phyloP scores from a whole-genome alignment of 2,888 invertebrate species.

The Enchytraeus crypticus region DNA sequence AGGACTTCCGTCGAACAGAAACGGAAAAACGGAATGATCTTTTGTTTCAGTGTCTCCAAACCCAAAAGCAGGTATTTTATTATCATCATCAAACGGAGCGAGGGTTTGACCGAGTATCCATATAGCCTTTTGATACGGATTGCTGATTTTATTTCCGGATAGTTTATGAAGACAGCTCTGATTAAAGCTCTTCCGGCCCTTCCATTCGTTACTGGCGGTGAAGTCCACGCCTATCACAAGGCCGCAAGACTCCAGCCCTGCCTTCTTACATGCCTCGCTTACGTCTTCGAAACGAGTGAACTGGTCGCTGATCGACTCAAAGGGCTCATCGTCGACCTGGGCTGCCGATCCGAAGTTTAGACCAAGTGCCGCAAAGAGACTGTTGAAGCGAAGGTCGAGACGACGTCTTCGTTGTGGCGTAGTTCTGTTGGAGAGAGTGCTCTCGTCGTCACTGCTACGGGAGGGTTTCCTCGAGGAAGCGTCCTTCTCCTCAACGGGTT shows the following conservation, averaged over 20 bases:
- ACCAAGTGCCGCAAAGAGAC: constrained; percentile 33
- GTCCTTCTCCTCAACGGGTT: constrained; percentile 1
- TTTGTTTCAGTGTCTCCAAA: constrained; percentile 43
- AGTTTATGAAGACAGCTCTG: constrained; percentile 49
- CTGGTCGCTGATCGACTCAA: constrained; percentile 41
- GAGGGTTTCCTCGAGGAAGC: background rate
- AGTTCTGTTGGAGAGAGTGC: background rate
- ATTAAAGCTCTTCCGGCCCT: constrained; percentile 51
- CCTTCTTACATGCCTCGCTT: constrained; percentile 46
- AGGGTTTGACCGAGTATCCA: constrained; percentile 42
- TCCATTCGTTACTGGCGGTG: constrained; percentile 54
- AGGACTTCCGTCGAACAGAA: constrained; percentile 30
- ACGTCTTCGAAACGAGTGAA: constrained; percentile 47
- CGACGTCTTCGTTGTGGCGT: background rate
- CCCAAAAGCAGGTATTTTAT: constrained; percentile 41
- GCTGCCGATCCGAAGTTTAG: constrained; percentile 12
- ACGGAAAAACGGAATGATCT: constrained; percentile 40
- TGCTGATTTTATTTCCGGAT: constrained; percentile 35
- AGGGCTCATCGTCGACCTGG: constrained; percentile 19
- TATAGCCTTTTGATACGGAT: constrained; percentile 50
- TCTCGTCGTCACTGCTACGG: background rate
- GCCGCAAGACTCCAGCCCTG: constrained; percentile 50
- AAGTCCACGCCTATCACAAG: constrained; percentile 54
- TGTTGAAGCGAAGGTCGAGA: constrained; percentile 13
- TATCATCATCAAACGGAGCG: constrained; percentile 41